Evolutionary conservation across 2,888 invertebrate genomes (phyloP).

Genomic region (Pyrrhopygopsis socrates): DNA sequence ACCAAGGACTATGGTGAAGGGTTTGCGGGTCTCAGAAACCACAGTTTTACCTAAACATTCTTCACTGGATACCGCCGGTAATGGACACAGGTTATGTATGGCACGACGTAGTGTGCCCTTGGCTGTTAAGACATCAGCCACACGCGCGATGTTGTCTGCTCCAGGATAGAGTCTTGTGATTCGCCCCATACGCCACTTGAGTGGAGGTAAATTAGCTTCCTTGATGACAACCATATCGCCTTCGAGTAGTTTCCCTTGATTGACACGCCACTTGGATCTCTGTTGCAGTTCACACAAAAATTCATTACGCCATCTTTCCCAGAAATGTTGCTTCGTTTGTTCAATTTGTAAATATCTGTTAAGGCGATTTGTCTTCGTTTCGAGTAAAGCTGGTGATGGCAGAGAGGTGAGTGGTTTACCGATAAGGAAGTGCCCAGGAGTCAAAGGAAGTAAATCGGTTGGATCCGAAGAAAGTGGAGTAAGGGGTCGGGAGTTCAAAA

Average conservation of each 20-base stretch:
- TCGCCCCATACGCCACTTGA: slow-evolving; percentile 70
- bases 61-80: not conserved
- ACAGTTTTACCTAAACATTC: too few species aligned
- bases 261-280: slow-evolving; percentile 50
- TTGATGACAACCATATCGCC: slow-evolving; percentile 39
- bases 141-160: slow-evolving; percentile 13
- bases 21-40: too few species aligned
- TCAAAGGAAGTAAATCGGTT: slow-evolving; percentile 36
- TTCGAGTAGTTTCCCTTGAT: slow-evolving; percentile 7
- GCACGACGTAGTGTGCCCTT: slow-evolving; percentile 39
- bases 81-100: not conserved
- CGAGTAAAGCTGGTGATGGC: slow-evolving; percentile 12
- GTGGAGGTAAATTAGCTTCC: slow-evolving; percentile 60
- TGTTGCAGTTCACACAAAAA: slow-evolving; percentile 64
- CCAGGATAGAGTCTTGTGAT: slow-evolving; percentile 65
- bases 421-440: slow-evolving; percentile 47
- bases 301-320: slow-evolving; percentile 57
- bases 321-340: slow-evolving; percentile 17
- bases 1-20: too few species aligned
- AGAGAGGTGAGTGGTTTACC: slow-evolving; percentile 30
- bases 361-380: slow-evolving; percentile 26
- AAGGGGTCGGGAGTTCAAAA: slow-evolving; percentile 52
- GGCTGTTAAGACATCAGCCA: slow-evolving; percentile 52
- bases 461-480: slow-evolving; percentile 34
- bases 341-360: slow-evolving; percentile 37